A percentile compares a stretch with the other conserved stretches of the same genome.
Conservation (phyloP, 2,113 vertebrate genomes). For the Rostratula benghalensis region DNA sequence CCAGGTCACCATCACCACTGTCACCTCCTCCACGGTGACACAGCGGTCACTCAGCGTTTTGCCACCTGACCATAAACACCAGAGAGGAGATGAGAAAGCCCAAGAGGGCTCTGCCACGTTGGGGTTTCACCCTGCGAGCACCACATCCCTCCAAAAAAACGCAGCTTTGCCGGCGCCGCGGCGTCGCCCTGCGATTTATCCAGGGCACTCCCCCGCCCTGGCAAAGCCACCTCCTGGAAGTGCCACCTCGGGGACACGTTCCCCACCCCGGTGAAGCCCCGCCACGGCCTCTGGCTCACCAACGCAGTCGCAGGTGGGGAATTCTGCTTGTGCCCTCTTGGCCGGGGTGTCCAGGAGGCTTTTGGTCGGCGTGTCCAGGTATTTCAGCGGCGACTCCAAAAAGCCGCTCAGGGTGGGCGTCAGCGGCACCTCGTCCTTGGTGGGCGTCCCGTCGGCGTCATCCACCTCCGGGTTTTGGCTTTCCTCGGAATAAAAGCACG, state of each 20-base stretch:
- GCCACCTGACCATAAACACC: rapidly evolving
- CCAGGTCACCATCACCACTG: rapidly evolving
- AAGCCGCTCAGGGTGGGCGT: constrained; percentile 92
- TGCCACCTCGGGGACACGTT: rapidly evolving
- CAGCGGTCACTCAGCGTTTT: neutral
- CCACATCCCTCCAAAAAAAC: rapidly evolving
- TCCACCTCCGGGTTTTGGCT: constrained; percentile 68
- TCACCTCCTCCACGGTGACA: rapidly evolving
- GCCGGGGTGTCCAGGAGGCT: constrained; percentile 91
- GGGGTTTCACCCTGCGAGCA: rapidly evolving
- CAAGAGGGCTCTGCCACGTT: neutral
- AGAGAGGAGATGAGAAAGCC: neutral
- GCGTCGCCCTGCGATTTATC: rapidly evolving
- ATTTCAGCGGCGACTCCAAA: constrained; percentile 92
- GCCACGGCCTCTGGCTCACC: constrained; percentile 76
- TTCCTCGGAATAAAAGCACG: constrained; percentile 84
- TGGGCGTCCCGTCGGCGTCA: constrained; percentile 82
- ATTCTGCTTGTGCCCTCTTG: constrained; percentile 88
- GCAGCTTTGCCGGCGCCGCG: rapidly evolving
- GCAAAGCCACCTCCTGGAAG: neutral
- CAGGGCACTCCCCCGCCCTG: neutral
- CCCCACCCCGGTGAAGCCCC: rapidly evolving
- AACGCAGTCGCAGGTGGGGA: constrained; percentile 92
- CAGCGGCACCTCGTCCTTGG: constrained; percentile 85
- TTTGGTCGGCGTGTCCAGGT: constrained; percentile 93